phyloP scores from a whole-genome alignment of 2,888 invertebrate genomes.

The Andrena hattorfiana region DNA sequence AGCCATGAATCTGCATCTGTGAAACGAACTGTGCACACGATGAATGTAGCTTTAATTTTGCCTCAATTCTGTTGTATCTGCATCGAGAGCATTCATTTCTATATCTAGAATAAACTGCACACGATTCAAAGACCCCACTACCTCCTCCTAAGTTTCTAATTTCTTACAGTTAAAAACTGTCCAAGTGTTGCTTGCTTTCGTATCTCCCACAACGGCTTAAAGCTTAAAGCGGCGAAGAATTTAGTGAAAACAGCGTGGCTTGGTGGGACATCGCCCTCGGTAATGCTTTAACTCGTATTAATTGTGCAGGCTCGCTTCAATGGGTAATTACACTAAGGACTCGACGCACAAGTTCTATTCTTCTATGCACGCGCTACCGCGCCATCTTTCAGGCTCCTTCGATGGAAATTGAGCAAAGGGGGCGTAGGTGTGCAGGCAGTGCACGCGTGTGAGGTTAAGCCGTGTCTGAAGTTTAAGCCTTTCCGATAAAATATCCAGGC shows the following conservation, averaged over 20 bases:
- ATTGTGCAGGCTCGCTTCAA: conserved; percentile 12
- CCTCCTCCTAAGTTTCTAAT: too few species aligned
- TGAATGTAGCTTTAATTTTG: too few species aligned
- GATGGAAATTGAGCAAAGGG: conserved; percentile 20
- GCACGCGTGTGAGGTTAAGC: conserved; percentile 45
- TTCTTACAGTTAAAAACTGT: too few species aligned
- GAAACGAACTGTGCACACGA: too few species aligned
- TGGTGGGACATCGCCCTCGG: neutral
- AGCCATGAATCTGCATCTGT: too few species aligned
- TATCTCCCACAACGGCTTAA: too few species aligned
- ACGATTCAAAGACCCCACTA: too few species aligned
- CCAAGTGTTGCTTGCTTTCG: too few species aligned
- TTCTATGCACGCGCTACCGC: conserved; percentile 23
- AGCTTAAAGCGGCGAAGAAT: too few species aligned
- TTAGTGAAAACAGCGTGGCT: neutral
- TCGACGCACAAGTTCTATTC: conserved; percentile 37
- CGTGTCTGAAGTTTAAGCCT: conserved; percentile 60
- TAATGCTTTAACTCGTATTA: conserved; percentile 13
- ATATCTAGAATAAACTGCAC: too few species aligned
- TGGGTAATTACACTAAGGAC: conserved; percentile 33
- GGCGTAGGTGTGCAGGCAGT: neutral
- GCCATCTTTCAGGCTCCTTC: conserved; percentile 35
- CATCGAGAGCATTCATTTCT: too few species aligned
- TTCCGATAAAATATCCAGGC: conserved; percentile 63
- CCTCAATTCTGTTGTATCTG: too few species aligned